Conservation (phyloP, 2,888 invertebrate genomes). For the Drosophila meridiana region DNA sequence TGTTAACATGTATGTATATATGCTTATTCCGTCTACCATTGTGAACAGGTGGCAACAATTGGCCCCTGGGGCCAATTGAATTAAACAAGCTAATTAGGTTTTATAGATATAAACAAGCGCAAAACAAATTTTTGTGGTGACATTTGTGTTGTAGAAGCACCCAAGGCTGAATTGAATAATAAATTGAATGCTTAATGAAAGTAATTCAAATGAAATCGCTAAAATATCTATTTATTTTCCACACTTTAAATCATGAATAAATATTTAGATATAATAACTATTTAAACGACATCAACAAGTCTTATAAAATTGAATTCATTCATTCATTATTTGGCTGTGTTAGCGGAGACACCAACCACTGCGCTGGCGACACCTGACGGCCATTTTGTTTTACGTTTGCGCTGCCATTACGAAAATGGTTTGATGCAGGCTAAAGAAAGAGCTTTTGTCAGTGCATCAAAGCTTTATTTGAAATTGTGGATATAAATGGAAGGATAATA, state of each 20-base stretch:
- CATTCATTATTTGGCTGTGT: neutral
- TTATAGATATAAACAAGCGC: conserved; percentile 33
- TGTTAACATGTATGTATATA: conserved; percentile 26
- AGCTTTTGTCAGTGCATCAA: neutral
- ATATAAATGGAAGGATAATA: too few relatives aligned
- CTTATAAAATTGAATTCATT: neutral
- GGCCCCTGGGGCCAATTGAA: conserved; percentile 59
- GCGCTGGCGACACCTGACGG: conserved; percentile 33
- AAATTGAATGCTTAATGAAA: neutral
- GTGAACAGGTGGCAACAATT: conserved; percentile 70
- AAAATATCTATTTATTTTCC: neutral
- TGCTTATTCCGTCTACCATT: conserved; percentile 46
- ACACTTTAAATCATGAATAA: neutral
- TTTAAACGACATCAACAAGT: conserved; percentile 2
- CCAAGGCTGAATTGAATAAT: neutral
- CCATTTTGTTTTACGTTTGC: neutral
- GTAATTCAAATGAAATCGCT: neutral
- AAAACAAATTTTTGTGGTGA: conserved; percentile 30
- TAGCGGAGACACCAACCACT: conserved; percentile 24
- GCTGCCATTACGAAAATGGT: neutral
- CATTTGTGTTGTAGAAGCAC: neutral
- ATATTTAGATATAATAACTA: neutral
- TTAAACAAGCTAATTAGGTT: conserved; percentile 69
- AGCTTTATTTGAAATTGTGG: neutral
- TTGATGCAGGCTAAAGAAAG: neutral